A percentile compares a stretch with the other conserved stretches of the same genome.
phyloP scores from a whole-genome alignment of 2,797 vertebrate genomes.

The Simalia tracyae region DNA sequence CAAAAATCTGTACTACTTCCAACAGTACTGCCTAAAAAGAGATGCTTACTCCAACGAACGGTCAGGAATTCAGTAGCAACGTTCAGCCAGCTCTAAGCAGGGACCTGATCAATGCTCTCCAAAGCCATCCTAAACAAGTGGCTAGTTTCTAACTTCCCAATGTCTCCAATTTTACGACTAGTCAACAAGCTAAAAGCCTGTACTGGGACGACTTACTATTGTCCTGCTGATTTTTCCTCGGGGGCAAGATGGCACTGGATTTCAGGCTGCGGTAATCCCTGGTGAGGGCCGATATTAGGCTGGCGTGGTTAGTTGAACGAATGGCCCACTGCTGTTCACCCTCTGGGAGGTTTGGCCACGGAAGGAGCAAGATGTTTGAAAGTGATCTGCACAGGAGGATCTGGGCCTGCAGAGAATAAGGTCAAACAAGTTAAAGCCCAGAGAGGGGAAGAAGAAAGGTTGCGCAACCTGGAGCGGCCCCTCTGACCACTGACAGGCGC shows the following conservation, averaged over 20 bases:
- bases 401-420: slow-evolving; percentile 79
- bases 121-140: neutral
- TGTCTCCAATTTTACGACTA: neutral
- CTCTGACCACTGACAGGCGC: too few species aligned
- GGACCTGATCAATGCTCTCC: neutral
- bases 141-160: neutral
- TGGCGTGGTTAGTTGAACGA: slow-evolving; percentile 89
- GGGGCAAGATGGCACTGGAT: slow-evolving; percentile 75
- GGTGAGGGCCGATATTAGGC: slow-evolving; percentile 87
- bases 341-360: slow-evolving; percentile 93
- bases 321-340: slow-evolving; percentile 93
- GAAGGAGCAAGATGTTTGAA: slow-evolving; percentile 92
- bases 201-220: slow-evolving; percentile 73
- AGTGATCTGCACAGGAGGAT: slow-evolving; percentile 91
- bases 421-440: neutral
- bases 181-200: neutral
- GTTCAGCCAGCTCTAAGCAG: neutral
- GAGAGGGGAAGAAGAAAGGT: rapidly evolving
- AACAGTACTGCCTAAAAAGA: neutral
- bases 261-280: slow-evolving; percentile 87
- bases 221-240: slow-evolving; percentile 77
- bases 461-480: neutral
- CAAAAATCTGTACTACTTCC: neutral
- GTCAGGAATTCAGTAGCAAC: neutral
- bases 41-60: neutral